Base-by-base conservation (phyloP, 2,888 invertebrate genomes). In the Drosophila parthenogenetica region DNA sequence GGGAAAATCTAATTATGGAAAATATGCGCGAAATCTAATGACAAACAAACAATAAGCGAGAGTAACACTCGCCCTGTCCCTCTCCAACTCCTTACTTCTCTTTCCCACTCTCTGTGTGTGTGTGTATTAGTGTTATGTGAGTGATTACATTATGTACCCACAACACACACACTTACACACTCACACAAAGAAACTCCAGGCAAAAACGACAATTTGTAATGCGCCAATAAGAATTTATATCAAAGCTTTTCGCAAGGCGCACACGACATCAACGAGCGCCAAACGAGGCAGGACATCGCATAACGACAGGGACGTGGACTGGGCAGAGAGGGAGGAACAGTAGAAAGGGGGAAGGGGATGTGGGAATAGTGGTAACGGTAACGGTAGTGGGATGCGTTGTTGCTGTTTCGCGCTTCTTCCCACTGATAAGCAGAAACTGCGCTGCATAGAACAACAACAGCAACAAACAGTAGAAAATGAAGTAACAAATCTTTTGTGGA, bases 161-260 rank as follows among this genome's bases (percentile, higher is more conserved):
- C 46, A 53, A 53, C 60, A 61, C 48, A 54, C 51, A 49, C 51
- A 55, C 48, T 43, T 13, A 37, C 8, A 39, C 42, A 57, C 10
- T 55, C 3, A 43, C n/a, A 19, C 13, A 29, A 5, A 54, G 29
- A 61, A 5, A 48, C 29, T 5, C 13, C 45, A 43, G 14, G 50
- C 55, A 43, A 72, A 73, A 72, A 83, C 72, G 83, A 85, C 88
- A 86, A 87, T 86, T 85, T 86, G 85, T 88, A 87, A 86, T 87
- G 88, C 85, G 85, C 85, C 85, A 86, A 86, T 86, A 86, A 86
- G 88, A 86, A 86, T 87, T 87, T 88, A 88, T 86, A 83, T 86
- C 81, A 85, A 87, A 71, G 77, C 68, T 71, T 67, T 53, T 70
- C 57, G 69, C 71, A 79, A 66, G 66, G 61, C 62, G 69, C 53